A percentile compares a stretch with the other conserved stretches of the same genome.
phyloP scores from a whole-genome alignment of 2,888 invertebrate species.

The Villa cingulata region DNA sequence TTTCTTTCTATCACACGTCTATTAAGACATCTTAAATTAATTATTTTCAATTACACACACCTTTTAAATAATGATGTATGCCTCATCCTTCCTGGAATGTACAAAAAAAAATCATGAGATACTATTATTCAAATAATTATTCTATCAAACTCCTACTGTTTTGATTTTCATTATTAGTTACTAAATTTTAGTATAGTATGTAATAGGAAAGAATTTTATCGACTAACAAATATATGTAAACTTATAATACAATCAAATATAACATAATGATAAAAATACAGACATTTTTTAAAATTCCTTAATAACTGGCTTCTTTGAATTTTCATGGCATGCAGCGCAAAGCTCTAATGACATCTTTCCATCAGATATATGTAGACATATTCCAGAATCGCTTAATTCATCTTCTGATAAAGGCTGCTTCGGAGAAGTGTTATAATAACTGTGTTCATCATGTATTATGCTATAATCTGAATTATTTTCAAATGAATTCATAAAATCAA shows the following conservation, averaged over 20 bases:
- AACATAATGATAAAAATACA: too few species aligned
- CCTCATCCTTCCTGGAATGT: constrained; percentile 3
- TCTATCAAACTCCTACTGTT: constrained; percentile 2
- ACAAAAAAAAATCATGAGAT: constrained; percentile 1
- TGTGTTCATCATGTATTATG: constrained; percentile 14
- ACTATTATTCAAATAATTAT: background rate
- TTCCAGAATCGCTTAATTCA: constrained; percentile 35
- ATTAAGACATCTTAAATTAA: too few species aligned
- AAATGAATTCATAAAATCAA: background rate
- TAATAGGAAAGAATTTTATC: constrained; percentile 25
- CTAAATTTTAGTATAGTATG: background rate
- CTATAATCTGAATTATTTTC: too few species aligned
- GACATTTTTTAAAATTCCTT: constrained; percentile 21
- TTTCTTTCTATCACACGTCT: too few species aligned
- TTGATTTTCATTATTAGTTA: too few species aligned
- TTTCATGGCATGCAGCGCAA: constrained; percentile 42
- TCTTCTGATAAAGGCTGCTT: background rate
- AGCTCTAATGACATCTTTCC: constrained; percentile 44
- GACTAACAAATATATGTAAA: constrained; percentile 17
- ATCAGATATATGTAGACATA: constrained; percentile 42
- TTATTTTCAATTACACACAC: background rate
- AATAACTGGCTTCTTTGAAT: constrained; percentile 26
- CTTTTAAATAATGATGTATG: background rate
- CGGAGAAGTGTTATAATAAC: constrained; percentile 14
- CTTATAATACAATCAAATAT: background rate